Percentiles rank a stretch among this genome's conserved stretches.
Conservation (phyloP, 2,797 vertebrate genomes). For the Caiman crocodilus region DNA sequence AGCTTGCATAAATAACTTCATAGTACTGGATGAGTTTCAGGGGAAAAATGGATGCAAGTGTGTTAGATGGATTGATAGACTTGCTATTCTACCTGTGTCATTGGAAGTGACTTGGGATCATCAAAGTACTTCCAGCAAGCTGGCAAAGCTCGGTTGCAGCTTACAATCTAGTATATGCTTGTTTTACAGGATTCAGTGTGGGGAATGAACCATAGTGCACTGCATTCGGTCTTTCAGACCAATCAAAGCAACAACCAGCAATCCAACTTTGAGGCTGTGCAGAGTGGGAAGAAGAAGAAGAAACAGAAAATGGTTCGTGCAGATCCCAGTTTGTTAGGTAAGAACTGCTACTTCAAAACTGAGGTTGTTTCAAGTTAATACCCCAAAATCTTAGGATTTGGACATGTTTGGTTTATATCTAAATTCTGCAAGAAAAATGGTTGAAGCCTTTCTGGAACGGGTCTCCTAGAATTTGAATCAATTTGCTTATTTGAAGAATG, state of each 20-base stretch:
- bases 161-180: background rate
- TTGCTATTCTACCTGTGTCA: accelerated
- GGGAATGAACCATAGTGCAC: conserved; percentile 88
- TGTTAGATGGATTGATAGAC: background rate
- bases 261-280: conserved; percentile 94
- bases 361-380: background rate
- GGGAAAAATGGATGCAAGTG: background rate
- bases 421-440: background rate
- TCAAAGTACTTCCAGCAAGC: background rate
- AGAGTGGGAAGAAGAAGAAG: conserved; percentile 99
- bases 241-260: conserved; percentile 93
- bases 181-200: conserved; percentile 91
- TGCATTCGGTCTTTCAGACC: conserved; percentile 92
- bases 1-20: background rate
- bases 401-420: no score
- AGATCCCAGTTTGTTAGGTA: conserved; percentile 98
- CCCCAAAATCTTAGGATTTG: no score
- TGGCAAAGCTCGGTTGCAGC: background rate
- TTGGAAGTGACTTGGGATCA: background rate
- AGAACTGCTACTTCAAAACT: conserved; percentile 18
- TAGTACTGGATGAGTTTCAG: background rate
- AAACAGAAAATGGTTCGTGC: conserved; percentile 99
- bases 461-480: background rate
- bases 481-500: background rate
- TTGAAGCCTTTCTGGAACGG: background rate